Evolutionary conservation across 2,113 vertebrate genomes (phyloP).

Genomic region (Manacus vitellinus): DNA sequence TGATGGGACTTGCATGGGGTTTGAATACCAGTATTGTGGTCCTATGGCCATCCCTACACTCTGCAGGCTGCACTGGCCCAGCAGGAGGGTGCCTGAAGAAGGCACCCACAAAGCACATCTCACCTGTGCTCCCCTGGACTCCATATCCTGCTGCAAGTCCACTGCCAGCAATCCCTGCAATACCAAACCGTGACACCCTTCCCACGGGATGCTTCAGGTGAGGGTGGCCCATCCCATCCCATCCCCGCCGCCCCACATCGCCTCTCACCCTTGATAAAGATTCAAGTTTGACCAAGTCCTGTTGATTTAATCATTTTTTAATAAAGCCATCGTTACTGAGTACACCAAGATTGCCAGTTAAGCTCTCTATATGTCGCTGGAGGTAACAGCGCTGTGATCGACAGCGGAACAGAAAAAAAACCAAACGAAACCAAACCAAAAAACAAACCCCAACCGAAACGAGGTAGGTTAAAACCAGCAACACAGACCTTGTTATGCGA

Average conservation of each 20-base stretch:
- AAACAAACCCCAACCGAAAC: slow-evolving; percentile 75
- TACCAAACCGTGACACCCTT: neutral
- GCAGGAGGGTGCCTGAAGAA: neutral
- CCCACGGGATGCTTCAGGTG: neutral
- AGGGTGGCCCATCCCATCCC: neutral
- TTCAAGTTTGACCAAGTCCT: slow-evolving; percentile 71
- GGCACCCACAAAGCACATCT: neutral
- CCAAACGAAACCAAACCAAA: neutral
- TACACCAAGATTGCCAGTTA: slow-evolving; percentile 75
- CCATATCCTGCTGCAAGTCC: neutral
- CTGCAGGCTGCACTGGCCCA: neutral
- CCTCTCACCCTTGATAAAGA: slow-evolving; percentile 34
- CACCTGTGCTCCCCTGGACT: neutral
- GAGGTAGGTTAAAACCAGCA: slow-evolving; percentile 89
- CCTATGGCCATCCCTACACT: neutral
- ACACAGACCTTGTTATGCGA: slow-evolving; percentile 80
- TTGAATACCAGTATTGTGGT: neutral
- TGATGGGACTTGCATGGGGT: neutral
- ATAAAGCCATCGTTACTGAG: slow-evolving; percentile 63
- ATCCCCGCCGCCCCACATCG: neutral
- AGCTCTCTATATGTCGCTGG: slow-evolving; percentile 81
- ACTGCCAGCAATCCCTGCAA: accelerated
- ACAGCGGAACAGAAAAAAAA: slow-evolving; percentile 70
- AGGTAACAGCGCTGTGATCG: slow-evolving; percentile 77
- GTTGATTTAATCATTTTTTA: slow-evolving; percentile 67